A percentile compares a stretch with the other conserved stretches of the same genome.
phyloP scores from a whole-genome alignment of 2,888 invertebrate genomes.

The Epinotia bilunana region DNA sequence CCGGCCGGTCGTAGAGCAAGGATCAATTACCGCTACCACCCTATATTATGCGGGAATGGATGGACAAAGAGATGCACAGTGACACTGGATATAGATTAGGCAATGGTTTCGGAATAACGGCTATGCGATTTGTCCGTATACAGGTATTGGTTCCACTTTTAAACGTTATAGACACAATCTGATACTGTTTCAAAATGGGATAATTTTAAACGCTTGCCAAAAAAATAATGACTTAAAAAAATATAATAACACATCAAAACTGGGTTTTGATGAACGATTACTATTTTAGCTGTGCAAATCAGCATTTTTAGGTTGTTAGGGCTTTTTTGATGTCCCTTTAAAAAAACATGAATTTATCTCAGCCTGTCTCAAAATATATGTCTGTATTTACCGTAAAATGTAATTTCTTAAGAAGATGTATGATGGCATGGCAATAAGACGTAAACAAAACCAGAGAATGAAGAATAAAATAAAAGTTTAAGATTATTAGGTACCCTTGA shows the following conservation, averaged over 20 bases:
- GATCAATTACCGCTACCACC: constrained; percentile 52
- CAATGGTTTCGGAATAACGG: constrained; percentile 6
- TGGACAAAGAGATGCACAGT: constrained; percentile 34
- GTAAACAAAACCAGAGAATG: background rate
- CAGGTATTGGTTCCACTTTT: background rate
- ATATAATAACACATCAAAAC: no score
- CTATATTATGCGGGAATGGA: constrained; percentile 37
- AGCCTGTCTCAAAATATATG: no score
- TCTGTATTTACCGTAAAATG: no score
- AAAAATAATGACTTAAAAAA: no score
- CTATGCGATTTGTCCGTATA: background rate
- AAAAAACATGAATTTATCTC: no score
- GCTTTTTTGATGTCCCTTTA: no score
- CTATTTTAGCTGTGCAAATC: no score
- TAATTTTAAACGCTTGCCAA: no score
- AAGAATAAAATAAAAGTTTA: background rate
- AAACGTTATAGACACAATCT: background rate
- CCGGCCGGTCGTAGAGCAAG: constrained; percentile 49
- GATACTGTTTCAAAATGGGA: background rate
- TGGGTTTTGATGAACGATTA: no score
- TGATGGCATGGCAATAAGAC: no score
- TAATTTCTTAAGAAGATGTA: no score
- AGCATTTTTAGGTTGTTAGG: no score
- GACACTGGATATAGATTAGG: constrained; percentile 23
- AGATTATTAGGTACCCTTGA: background rate